Base-by-base conservation (phyloP, 2,888 invertebrate species). In the Chaetogeoica ovagalla region DNA sequence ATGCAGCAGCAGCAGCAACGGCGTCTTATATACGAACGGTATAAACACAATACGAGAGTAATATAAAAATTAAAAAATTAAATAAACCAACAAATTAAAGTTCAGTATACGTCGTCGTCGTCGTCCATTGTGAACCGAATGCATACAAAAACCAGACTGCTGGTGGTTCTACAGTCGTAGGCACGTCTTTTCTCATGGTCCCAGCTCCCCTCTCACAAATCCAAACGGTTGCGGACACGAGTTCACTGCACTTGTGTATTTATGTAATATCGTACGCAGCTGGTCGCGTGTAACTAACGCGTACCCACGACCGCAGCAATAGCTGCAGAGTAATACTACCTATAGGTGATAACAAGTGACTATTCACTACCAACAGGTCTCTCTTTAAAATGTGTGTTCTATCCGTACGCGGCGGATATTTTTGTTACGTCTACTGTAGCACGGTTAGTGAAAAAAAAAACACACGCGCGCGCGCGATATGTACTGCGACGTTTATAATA, bases 161-260 rank as follows among this genome's bases (percentile, higher is more conserved):
- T n/a, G n/a, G n/a, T n/a, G 77, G 77, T 69, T 77, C 48, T 62
- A 19, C 21, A 5, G 30, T 13, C 4, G 4, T 30, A 11, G 52
- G 60, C 63, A 62, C 21, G 63, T 77, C 77, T 77, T 77, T 39
- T 30, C 60, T 21, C 19, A 55, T 8, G 21, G 62, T 69, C 52
- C 52, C 37, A 37, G 48, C 6, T n/a, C 5, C 77, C 77, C 65
- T 63, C 13, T 62, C 37, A 39, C 62, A 30, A 1, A 1, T 19
- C 55, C 19, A 6, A 8, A 55, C 21, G 17, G 15, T 43, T 11
- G n/a, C 11, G 39, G 57, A 75, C 55, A 23, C 21, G 74, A 65
- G 77, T 77, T 77, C 77, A 77, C 69, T 77, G 77, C 77, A 77
- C 77, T 77, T 43, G 6, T 43, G 6, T 43, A 9, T 9, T 43